These are phyloP conservation scores for Sterrhoptilus dennistouni DNA, from an alignment of 2,113 vertebrate genomes.

Conservation along the genomic window DNA sequence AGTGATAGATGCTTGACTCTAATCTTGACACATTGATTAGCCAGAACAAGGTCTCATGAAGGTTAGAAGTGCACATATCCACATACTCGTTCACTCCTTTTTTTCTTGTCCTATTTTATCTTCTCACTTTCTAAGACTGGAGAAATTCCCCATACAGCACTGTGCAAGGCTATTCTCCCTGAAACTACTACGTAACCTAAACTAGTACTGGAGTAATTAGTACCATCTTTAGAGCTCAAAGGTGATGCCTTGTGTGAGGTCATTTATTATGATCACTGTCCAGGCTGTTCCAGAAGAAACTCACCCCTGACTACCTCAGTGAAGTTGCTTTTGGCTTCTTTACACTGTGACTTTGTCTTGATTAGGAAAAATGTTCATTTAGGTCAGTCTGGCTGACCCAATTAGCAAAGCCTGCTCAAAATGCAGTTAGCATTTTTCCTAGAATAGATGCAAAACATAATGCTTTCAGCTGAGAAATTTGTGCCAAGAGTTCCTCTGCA, in stretches of 20 bases:
- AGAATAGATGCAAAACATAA: conserved; percentile 14
- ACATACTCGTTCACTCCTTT: background rate
- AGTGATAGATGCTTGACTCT: background rate
- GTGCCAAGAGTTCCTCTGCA: conserved; percentile 24
- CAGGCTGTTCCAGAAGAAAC: conserved; percentile 17
- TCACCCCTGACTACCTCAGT: conserved; percentile 29
- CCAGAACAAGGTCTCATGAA: background rate
- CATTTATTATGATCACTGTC: background rate
- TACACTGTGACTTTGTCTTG: conserved; percentile 56
- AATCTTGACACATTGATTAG: background rate
- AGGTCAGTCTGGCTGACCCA: conserved; percentile 23
- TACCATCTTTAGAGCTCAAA: conserved; percentile 34
- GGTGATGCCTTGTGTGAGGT: conserved; percentile 20
- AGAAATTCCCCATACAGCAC: background rate
- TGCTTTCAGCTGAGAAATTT: background rate
- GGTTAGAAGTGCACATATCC: background rate
- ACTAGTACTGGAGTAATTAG: conserved; percentile 2
- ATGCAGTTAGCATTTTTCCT: background rate
- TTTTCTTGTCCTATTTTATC: background rate
- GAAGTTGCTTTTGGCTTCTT: conserved; percentile 59
- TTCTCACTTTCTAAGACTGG: background rate
- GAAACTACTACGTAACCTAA: conserved; percentile 4
- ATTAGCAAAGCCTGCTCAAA: conserved; percentile 11
- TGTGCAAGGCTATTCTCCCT: background rate
- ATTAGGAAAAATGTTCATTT: conserved; percentile 22